Evolutionary conservation across 2,113 vertebrate genomes (phyloP).

Genomic region (Macaca fascicularis): T2T-MFA8v1.1 NC_088379.1:118835001-118835500

Average conservation of each 20-base stretch:
- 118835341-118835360: constrained; percentile 97
- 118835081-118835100: not conserved
- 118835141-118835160: not conserved
- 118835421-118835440: constrained; percentile 78
- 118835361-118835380: constrained; percentile 98
- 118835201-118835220: not conserved
- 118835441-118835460: fast-evolving
- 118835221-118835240: not conserved
- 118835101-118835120: not conserved
- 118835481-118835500: not conserved
- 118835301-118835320: constrained; percentile 34
- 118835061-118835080: constrained; percentile 50
- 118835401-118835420: constrained; percentile 99
- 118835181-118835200: not conserved
- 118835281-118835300: not conserved
- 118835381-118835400: constrained; percentile 98
- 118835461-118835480: not conserved
- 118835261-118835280: not conserved
- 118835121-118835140: not conserved
- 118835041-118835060: constrained; percentile 57
- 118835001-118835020: constrained; percentile 72
- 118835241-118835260: not conserved
- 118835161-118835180: constrained; percentile 31
- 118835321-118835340: constrained; percentile 63
- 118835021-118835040: constrained; percentile 50